Base-by-base conservation (phyloP, 92 coral and sea anemone genomes). In the Bergia puertoricense region DNA sequence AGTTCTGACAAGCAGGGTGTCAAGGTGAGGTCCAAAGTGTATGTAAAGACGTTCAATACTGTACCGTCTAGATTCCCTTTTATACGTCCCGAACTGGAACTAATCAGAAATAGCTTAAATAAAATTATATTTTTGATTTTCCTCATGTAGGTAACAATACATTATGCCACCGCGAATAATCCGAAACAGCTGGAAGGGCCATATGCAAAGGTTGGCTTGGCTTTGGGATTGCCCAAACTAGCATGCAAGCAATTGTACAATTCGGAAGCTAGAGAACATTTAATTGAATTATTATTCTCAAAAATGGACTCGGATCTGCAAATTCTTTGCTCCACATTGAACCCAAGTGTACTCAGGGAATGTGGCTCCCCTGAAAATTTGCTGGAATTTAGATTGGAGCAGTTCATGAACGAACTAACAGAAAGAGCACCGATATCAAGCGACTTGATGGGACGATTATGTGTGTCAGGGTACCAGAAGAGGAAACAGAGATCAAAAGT, bases 381-480 rank as follows among this genome's bases (percentile, higher is more conserved):
- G 36, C 74, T 68, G 74, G 74, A 68, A 68, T 22, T 68, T 68
- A 68, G 74, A 68, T 68, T 68, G 74, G 30, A 30, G 74, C 74
- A 68, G 74, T n/a, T 68, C 74, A 22, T 68, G 36, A 68, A 10
- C 9, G 74, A 68, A 68, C 74, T 68, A 68, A 68, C 74, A 68
- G 74, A 68, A 68, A 68, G 74, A 68, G 74, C 74, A 68, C 74
- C 74, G 74, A 68, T 68, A 68, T 68, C 74, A 68, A 68, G 74
- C 74, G 74, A 68, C 74, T 68, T 68, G 74, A 30, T 68, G 74
- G 74, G 74, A 68, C 74, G 74, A 68, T 68, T 68, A 65, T 65
- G 71, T 65, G 71, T 8, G 71, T 65, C 71, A 15, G 71, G 71
- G 22, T 15, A 65, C 15, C 71, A 65, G 71, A 65, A 65, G 71